These are phyloP conservation scores for Gulo gulo DNA, from an alignment of 2,113 vertebrate genomes.

Conservation along the genomic window DNA sequence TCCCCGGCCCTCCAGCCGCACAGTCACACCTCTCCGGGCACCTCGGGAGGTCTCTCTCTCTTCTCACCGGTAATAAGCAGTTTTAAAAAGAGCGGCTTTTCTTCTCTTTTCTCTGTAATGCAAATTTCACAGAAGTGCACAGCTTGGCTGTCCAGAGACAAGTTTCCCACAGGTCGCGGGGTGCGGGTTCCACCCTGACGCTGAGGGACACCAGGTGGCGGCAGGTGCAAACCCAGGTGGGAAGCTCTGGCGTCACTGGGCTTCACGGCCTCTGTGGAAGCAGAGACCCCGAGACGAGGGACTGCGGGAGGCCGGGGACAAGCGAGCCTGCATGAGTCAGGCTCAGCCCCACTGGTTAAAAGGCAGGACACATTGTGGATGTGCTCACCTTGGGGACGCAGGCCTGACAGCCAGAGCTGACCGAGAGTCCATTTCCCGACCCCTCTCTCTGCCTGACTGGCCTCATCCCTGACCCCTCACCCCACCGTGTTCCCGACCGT, in stretches of 20 bases:
- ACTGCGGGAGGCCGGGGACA: no score
- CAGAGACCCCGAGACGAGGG: background rate
- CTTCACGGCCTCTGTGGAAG: fast-evolving
- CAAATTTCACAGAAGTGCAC: background rate
- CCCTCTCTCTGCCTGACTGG: background rate
- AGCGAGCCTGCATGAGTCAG: background rate
- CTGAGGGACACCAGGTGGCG: no score
- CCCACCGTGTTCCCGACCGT: fast-evolving
- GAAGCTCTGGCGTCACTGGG: background rate
- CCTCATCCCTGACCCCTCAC: background rate
- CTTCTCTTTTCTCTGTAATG: background rate
- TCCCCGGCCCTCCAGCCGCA: background rate
- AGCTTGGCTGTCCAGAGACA: background rate
- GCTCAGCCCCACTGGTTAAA: background rate
- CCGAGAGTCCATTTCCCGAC: background rate
- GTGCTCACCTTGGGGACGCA: background rate
- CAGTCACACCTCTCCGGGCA: background rate
- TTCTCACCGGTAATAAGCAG: background rate
- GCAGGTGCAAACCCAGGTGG: background rate
- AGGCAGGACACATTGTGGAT: fast-evolving
- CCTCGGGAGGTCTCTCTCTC: background rate
- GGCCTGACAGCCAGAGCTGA: background rate
- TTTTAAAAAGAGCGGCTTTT: background rate
- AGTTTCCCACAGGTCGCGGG: background rate
- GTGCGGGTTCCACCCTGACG: background rate